Conservation (phyloP, 1,140 invertebrate genomes). For the Ctenoplectra terminalis region DNA sequence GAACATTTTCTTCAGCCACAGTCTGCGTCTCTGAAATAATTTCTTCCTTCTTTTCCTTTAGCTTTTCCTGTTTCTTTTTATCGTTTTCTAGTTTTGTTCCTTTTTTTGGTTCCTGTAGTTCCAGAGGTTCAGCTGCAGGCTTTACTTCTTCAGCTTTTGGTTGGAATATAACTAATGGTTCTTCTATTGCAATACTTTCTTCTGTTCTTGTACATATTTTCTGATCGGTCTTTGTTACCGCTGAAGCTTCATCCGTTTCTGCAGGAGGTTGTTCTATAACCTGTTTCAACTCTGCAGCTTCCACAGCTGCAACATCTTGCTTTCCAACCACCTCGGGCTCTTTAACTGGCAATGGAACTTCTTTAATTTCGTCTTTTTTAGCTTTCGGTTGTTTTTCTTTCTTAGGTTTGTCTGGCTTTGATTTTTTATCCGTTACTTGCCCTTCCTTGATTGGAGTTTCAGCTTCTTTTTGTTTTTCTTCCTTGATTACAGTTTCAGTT, state of each 20-base stretch:
- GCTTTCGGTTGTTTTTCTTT: constrained; percentile 36
- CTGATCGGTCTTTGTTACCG: neutral
- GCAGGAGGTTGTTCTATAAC: neutral
- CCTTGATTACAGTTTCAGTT: too few relatives aligned
- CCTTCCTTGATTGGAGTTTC: neutral
- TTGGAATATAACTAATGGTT: neutral
- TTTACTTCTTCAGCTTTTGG: neutral
- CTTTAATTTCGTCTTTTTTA: constrained; percentile 33
- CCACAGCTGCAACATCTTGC: constrained; percentile 17
- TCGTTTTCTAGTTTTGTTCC: neutral
- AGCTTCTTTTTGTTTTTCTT: neutral
- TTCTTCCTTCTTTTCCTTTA: constrained; percentile 2
- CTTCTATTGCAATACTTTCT: constrained; percentile 55
- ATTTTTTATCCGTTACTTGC: constrained; percentile 21
- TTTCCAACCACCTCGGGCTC: neutral
- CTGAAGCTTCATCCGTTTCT: too few relatives aligned
- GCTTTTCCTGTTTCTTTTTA: neutral
- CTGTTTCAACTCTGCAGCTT: neutral
- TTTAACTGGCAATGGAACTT: neutral
- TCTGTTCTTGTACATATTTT: constrained; percentile 27
- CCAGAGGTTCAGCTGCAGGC: neutral
- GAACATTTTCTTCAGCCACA: too few relatives aligned
- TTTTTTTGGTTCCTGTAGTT: constrained; percentile 15
- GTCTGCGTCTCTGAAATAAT: neutral
- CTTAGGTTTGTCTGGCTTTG: constrained; percentile 5